Percentiles rank a stretch among this genome's conserved stretches.
phyloP scores from a whole-genome alignment of 2,888 invertebrate species.

The Acleris laterana region DNA sequence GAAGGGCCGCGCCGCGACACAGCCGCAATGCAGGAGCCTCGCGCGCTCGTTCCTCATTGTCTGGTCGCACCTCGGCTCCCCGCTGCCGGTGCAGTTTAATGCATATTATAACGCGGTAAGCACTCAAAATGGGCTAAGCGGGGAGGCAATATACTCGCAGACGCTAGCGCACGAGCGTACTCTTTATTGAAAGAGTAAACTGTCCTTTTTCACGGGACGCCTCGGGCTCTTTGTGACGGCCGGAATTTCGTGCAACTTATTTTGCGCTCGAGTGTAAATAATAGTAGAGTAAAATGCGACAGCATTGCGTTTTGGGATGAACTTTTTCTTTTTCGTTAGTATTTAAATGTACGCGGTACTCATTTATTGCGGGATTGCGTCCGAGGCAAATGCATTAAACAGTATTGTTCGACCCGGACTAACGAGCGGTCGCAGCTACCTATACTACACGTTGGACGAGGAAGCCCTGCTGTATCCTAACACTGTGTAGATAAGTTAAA shows the following conservation, averaged over 20 bases:
- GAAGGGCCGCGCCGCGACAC: slow-evolving; percentile 43
- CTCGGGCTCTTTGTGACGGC: slow-evolving; percentile 70
- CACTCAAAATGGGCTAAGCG: slow-evolving; percentile 74
- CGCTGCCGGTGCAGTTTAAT: slow-evolving; percentile 78
- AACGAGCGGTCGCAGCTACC: slow-evolving; percentile 27
- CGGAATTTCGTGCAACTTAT: slow-evolving; percentile 75
- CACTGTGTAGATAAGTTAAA: slow-evolving; percentile 69
- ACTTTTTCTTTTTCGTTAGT: slow-evolving; percentile 56
- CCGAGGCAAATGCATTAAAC: slow-evolving; percentile 52
- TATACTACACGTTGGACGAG: slow-evolving; percentile 48
- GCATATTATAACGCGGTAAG: slow-evolving; percentile 81
- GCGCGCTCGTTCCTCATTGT: slow-evolving; percentile 80
- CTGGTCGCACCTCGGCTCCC: slow-evolving; percentile 62
- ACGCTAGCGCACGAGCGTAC: slow-evolving; percentile 62
- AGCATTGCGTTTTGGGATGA: slow-evolving; percentile 61
- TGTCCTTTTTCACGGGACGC: slow-evolving; percentile 79
- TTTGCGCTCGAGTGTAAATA: slow-evolving; percentile 72
- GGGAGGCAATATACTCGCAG: slow-evolving; percentile 70
- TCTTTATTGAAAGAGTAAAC: slow-evolving; percentile 82
- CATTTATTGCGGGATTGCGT: slow-evolving; percentile 53
- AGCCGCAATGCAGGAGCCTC: slow-evolving; percentile 78
- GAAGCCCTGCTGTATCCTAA: slow-evolving; percentile 55
- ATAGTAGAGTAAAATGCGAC: slow-evolving; percentile 63
- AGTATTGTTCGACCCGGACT: slow-evolving; percentile 48
- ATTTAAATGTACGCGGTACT: slow-evolving; percentile 57